Base-by-base conservation (phyloP, 2,888 invertebrate species). In the Frankliniella intonsa region DNA sequence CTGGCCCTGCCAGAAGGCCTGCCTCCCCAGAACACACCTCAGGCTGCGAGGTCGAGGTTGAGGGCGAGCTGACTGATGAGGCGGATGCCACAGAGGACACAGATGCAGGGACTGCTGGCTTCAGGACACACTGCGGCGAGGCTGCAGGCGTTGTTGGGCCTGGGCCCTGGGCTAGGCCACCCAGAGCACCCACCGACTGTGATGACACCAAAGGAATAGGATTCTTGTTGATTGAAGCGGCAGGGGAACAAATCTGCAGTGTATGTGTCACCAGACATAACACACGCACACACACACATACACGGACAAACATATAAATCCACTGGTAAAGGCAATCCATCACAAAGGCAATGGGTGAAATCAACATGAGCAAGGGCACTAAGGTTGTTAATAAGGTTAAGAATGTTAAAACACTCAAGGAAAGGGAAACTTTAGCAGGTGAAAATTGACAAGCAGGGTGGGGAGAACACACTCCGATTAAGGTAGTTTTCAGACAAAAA, bases 211-310 rank as follows among this genome's bases (percentile, higher is more conserved):
- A 76, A 62, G 62, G 62, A 17, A 62, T n/a, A 62, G 22, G 25
- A 76, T 22, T 76, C 25, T 90, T 91, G 90, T 89, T 89, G 89
- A 87, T 87, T 87, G 86, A 87, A 87, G 86, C 80, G 83, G 83
- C 81, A 55, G 51, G 76, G 81, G 82, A 83, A 84, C 83, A 83
- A 82, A 84, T 81, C 83, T 82, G 81, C 83, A 83, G 81, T 76
- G 69, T 25, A 25, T 76, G 69, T 25, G 69, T 84, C 81, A 84
- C 82, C 79, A 82, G 81, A 82, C 81, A 83, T 81, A 83, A 83
- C 65, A 83, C 82, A 69, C n/a, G 22, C 69, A 76, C 69, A 76
- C 25, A 22, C 25, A 76, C 22, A 76, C 22, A 76, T 10, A 25
- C 22, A 76, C 22, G 10, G 12, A 76, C 69, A 76, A 22, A 76